Percentiles rank a stretch among this genome's conserved stretches.
phyloP scores from a whole-genome alignment of 2,888 invertebrate genomes.

The Hemistola chrysoprasaria region DNA sequence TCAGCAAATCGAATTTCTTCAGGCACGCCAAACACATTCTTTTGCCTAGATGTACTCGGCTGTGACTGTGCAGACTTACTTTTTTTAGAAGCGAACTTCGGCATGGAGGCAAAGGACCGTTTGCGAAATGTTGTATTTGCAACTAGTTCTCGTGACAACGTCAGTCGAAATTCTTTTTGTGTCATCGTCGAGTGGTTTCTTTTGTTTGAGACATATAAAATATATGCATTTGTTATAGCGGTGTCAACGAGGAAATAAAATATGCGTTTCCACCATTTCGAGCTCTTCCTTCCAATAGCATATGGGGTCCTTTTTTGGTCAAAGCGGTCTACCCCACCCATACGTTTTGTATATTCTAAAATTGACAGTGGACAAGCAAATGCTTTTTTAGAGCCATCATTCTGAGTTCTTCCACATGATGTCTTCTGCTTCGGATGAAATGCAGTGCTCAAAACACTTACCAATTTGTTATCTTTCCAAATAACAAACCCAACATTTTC shows the following conservation, averaged over 20 bases:
- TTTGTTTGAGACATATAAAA: slow-evolving; percentile 19
- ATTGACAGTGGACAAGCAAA: slow-evolving; percentile 21
- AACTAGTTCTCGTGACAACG: slow-evolving; percentile 10
- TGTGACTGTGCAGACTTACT: slow-evolving; percentile 7
- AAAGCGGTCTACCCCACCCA: slow-evolving; percentile 27
- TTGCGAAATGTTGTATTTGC: slow-evolving; percentile 14
- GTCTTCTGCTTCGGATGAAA: slow-evolving; percentile 9
- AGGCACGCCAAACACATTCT: slow-evolving; percentile 11
- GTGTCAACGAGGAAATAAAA: slow-evolving; percentile 22
- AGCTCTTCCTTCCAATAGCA: slow-evolving; percentile 15
- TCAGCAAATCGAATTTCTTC: slow-evolving; percentile 16
- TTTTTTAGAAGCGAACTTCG: slow-evolving; percentile 8
- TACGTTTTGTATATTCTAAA: slow-evolving; percentile 23
- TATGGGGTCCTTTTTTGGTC: slow-evolving; percentile 22
- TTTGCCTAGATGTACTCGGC: slow-evolving; percentile 7
- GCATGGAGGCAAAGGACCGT: slow-evolving; percentile 12
- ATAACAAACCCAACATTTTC: slow-evolving; percentile 15
- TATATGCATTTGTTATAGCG: slow-evolving; percentile 21
- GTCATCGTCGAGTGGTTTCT: slow-evolving; percentile 11
- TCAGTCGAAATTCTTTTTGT: slow-evolving; percentile 18
- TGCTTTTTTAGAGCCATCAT: slow-evolving; percentile 27
- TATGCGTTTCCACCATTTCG: slow-evolving; percentile 16
- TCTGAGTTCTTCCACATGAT: slow-evolving; percentile 23
- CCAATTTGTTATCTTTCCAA: slow-evolving; percentile 9
- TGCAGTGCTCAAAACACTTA: slow-evolving; percentile 12